A percentile compares a stretch with the other conserved stretches of the same genome.
Evolutionary conservation across 1,140 invertebrate genomes (phyloP).

Genomic region (Uloborus diversus): DNA sequence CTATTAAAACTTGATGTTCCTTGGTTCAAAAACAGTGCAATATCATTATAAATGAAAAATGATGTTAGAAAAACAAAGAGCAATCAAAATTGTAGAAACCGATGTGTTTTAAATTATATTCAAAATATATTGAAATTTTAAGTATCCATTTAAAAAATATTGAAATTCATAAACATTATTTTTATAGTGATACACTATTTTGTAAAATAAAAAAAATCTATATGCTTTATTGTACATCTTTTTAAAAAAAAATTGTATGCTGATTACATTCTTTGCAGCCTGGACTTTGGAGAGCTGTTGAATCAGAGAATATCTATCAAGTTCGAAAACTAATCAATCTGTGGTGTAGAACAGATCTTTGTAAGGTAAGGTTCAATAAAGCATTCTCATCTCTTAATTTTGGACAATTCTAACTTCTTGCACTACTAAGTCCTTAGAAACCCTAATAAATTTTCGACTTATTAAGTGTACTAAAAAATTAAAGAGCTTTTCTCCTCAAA

Average conservation of each 20-base stretch:
- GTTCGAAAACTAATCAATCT: constrained; percentile 38
- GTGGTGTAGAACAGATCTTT: constrained; percentile 48
- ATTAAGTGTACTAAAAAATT: no score
- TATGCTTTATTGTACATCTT: not conserved
- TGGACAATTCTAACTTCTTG: not conserved
- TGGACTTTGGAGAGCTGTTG: constrained; percentile 50
- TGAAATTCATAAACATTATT: not conserved
- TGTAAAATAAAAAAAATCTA: not conserved
- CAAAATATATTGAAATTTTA: not conserved
- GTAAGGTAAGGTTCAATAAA: not conserved
- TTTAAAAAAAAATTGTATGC: not conserved
- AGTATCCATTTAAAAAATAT: not conserved
- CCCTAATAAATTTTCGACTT: no score
- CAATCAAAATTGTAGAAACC: not conserved
- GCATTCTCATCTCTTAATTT: not conserved
- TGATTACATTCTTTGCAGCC: constrained; percentile 26
- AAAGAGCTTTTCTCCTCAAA: no score
- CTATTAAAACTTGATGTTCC: no score
- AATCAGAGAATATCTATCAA: constrained; percentile 27
- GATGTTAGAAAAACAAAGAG: no score
- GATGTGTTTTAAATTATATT: not conserved
- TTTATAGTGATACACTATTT: not conserved
- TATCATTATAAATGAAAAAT: no score
- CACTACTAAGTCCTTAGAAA: no score
- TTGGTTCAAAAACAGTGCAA: no score